Percentiles rank a stretch among this genome's conserved stretches.
Conservation (phyloP, 92 coral and sea anemone species). For the Palythoa grandiflora region DNA sequence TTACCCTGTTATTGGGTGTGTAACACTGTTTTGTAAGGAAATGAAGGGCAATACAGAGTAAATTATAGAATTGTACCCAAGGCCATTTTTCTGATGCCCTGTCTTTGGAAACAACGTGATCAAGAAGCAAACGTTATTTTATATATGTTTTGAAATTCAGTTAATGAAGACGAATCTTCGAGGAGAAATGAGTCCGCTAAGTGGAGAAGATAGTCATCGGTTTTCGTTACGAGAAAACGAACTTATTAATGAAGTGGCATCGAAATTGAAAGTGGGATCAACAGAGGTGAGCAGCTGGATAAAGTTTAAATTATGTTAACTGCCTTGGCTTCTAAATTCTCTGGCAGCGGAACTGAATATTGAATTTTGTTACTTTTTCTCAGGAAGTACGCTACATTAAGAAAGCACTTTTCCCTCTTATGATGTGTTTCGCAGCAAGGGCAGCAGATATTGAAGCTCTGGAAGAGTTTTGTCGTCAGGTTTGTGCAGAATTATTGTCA, state of each 20-base stretch:
- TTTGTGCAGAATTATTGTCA: not conserved
- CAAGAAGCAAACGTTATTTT: not conserved
- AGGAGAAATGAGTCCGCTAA: slow-evolving; percentile 87
- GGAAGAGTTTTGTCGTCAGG: slow-evolving; percentile 87
- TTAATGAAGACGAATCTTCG: slow-evolving; percentile 91
- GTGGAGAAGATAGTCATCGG: slow-evolving; percentile 69
- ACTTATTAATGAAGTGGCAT: slow-evolving; percentile 84
- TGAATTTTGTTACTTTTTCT: not conserved
- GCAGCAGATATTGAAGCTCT: slow-evolving; percentile 79
- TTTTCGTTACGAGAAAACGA: slow-evolving; percentile 91
- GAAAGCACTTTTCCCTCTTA: slow-evolving; percentile 89
- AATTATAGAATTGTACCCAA: no score
- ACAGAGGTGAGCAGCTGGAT: slow-evolving; percentile 68
- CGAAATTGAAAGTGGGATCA: slow-evolving; percentile 91
- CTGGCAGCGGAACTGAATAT: no score
- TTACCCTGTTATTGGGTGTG: no score
- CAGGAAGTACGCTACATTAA: slow-evolving; percentile 96
- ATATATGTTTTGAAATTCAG: slow-evolving; percentile 39
- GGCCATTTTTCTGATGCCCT: not conserved
- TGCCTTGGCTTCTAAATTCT: not conserved
- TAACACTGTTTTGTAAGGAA: no score
- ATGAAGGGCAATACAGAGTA: no score
- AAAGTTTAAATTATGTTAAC: not conserved
- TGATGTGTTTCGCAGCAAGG: slow-evolving; percentile 95
- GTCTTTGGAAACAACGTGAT: not conserved